These are phyloP conservation scores for Uloborus plumipes DNA, from an alignment of 2,888 invertebrate genomes.

Conservation along the genomic window DNA sequence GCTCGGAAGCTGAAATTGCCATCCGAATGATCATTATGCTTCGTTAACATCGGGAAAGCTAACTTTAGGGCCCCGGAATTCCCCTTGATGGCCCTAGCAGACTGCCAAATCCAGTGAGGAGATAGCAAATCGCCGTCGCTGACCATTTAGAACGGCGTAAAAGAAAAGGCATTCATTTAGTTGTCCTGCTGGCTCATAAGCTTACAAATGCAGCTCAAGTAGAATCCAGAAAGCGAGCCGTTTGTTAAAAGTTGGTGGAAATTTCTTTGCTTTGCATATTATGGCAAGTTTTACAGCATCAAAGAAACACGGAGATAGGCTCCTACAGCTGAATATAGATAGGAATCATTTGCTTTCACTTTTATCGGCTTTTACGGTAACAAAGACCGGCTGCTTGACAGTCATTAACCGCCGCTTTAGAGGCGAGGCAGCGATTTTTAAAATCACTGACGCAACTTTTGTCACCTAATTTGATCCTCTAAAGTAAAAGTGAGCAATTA, in stretches of 20 bases:
- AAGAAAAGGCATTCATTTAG: slow-evolving; percentile 37
- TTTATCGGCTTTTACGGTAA: slow-evolving; percentile 47
- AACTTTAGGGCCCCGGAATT: slow-evolving; percentile 22
- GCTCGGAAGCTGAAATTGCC: slow-evolving; percentile 7
- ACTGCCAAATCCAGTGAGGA: slow-evolving; percentile 5
- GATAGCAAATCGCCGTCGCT: slow-evolving; percentile 30
- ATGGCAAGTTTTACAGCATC: slow-evolving; percentile 52
- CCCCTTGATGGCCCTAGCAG: slow-evolving; percentile 9
- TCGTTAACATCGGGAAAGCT: slow-evolving; percentile 18
- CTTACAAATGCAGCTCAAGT: slow-evolving; percentile 58
- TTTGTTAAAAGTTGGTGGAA: slow-evolving; percentile 49
- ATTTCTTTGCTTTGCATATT: slow-evolving; percentile 60
- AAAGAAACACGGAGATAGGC: slow-evolving; percentile 50
- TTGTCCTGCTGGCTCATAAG: slow-evolving; percentile 46
- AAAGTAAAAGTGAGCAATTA: slow-evolving; percentile 54
- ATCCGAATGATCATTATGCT: slow-evolving; percentile 18
- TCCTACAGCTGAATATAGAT: slow-evolving; percentile 40
- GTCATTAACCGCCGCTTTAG: slow-evolving; percentile 48
- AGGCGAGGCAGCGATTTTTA: slow-evolving; percentile 47
- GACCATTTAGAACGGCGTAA: slow-evolving; percentile 33
- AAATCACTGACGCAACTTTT: slow-evolving; percentile 40
- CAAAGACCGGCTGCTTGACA: slow-evolving; percentile 48
- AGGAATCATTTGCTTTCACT: slow-evolving; percentile 22
- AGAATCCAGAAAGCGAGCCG: slow-evolving; percentile 22
- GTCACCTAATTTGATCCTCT: slow-evolving; percentile 57